Base-by-base conservation (phyloP, 1,140 invertebrate species). In the Drosophila nigrodunni region DNA sequence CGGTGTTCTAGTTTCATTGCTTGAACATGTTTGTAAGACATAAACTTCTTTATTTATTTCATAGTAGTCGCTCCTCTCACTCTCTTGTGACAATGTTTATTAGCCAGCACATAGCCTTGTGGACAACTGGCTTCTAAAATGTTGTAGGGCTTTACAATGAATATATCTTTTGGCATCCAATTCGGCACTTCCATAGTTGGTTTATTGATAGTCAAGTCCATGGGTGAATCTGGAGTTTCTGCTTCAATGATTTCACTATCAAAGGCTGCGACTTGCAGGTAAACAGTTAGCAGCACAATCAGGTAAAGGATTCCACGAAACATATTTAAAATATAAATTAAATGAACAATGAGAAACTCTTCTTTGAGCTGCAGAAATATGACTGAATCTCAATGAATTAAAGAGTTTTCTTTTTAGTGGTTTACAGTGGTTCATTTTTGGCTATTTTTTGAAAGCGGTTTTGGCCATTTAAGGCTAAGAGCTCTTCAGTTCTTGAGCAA, bases 51-150 rank as follows among this genome's bases (percentile, higher is more conserved):
- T 30, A 3, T 30, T 30, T 35, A 41, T 8, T 62, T 34, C 39
- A 55, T n/a, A 7, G 58, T 18, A 37, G 65, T 2, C 30, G 52
- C 58, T 10, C 9, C 58, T 50, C 72, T 77, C 15, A 85, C 90
- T 7, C 83, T 67, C 39, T 80, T 90, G 7, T 91, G 90, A 11
- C 90, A 91, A 43, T 90, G 82, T 49, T 91, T 91, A 44, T 91
- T 88, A 21, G 77, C 78, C 68, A 91, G 65, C 6, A 91, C 62
- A 61, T 88, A 91, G 18, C 90, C 90, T 11, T 60, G 59, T 0
- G 90, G 90, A 21, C 90, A 91, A 39, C 59, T 85, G 47, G 74
- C 81, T 58, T 90, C 76, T 54, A 91, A 58, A 52, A 91, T 90
- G 52, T 91, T 91, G 67, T 91, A 91, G 1, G 90, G 90, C 15